Conservation (phyloP, 2,797 vertebrate genomes). For the Anabas testudineus region DNA sequence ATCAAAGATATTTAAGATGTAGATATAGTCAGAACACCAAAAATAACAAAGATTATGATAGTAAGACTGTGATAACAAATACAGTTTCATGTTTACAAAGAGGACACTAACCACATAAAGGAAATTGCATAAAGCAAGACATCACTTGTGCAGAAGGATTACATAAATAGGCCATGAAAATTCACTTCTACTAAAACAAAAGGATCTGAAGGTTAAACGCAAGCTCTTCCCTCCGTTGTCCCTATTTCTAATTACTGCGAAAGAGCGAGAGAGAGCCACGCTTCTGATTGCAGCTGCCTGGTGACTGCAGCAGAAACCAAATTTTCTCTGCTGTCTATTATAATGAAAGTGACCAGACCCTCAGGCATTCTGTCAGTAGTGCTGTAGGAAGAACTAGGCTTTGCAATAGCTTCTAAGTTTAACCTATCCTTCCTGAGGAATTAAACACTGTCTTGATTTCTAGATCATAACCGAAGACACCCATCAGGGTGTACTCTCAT, state of each 20-base stretch:
- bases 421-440: slow-evolving; percentile 41
- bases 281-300: slow-evolving; percentile 71
- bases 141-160: slow-evolving; percentile 28
- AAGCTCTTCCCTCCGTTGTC: slow-evolving; percentile 52
- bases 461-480: slow-evolving; percentile 43
- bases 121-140: slow-evolving; percentile 27
- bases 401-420: slow-evolving; percentile 44
- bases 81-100: slow-evolving; percentile 1
- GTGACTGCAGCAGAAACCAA: slow-evolving; percentile 70
- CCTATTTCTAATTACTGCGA: slow-evolving; percentile 76
- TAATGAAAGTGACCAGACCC: slow-evolving; percentile 67
- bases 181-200: slow-evolving; percentile 66
- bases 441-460: slow-evolving; percentile 36
- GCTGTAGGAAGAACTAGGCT: slow-evolving; percentile 40
- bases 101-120: slow-evolving; percentile 10
- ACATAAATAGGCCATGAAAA: slow-evolving; percentile 45
- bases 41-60: slow-evolving; percentile 5
- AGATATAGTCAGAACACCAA: slow-evolving; percentile 2
- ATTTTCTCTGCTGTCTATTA: slow-evolving; percentile 70
- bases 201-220: slow-evolving; percentile 72
- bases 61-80: neutral
- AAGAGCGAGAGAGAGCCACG: slow-evolving; percentile 55
- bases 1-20: neutral
- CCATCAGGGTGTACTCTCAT: slow-evolving; percentile 34
- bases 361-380: slow-evolving; percentile 49